phyloP scores from a whole-genome alignment of 1,140 invertebrate species.

The Melipona quadrifasciata region DNA sequence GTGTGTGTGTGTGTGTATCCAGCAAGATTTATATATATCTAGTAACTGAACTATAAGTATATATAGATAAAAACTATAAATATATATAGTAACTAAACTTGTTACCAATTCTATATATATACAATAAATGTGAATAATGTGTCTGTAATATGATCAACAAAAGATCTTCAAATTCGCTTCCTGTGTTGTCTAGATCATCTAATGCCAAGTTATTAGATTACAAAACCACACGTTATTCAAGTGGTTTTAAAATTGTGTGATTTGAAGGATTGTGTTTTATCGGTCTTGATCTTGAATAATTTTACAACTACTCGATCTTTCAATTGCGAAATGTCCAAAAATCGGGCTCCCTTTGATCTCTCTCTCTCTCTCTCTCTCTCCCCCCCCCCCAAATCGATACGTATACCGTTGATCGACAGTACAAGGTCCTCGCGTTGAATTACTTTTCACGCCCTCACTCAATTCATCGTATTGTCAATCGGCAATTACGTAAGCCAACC shows the following conservation, averaged over 20 bases:
- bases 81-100: no score
- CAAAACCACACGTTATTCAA: background rate
- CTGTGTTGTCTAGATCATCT: background rate
- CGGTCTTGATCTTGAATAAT: background rate
- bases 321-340: background rate
- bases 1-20: no score
- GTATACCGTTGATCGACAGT: background rate
- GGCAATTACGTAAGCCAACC: background rate
- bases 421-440: background rate
- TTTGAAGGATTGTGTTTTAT: background rate
- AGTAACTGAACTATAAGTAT: no score
- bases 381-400: background rate
- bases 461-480: background rate
- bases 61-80: no score
- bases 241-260: background rate
- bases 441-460: background rate
- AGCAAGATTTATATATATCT: no score
- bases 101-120: no score
- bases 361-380: no score
- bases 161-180: background rate
- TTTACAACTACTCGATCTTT: background rate
- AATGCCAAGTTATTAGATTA: background rate
- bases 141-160: background rate
- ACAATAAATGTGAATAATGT: background rate
- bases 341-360: no score